A percentile compares a stretch with the other conserved stretches of the same genome.
Evolutionary conservation across 2,888 invertebrate species (phyloP).

Genomic region (Sipunculus nudus): DNA sequence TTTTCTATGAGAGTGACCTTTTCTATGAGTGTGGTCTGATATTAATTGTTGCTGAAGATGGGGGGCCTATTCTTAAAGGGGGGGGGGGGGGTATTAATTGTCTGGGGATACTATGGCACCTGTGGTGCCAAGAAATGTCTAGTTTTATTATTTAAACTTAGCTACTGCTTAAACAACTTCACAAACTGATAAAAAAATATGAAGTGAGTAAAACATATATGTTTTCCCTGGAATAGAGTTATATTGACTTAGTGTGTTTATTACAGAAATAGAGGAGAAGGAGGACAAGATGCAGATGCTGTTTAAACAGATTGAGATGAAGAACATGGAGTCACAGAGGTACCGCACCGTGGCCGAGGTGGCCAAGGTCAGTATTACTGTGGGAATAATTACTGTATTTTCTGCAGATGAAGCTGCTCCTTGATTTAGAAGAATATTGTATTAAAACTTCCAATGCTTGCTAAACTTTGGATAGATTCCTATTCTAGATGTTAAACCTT

Average conservation of each 20-base stretch:
- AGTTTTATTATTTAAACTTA: background rate
- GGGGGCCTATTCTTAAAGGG: no score
- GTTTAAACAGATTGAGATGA: conserved; percentile 56
- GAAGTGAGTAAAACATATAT: no score
- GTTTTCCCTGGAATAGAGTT: no score
- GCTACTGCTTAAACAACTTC: background rate
- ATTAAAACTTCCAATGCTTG: no score
- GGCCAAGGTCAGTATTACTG: conserved; percentile 51
- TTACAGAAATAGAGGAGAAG: conserved; percentile 58
- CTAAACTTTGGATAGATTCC: no score
- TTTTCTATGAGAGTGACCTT: no score
- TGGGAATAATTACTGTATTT: background rate
- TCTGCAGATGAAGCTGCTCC: background rate
- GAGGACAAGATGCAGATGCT: conserved; percentile 59
- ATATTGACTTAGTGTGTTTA: background rate
- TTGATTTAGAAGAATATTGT: background rate
- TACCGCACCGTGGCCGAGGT: conserved; percentile 60
- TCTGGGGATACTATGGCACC: no score
- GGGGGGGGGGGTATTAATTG: no score
- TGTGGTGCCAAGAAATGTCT: background rate
- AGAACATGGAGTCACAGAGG: conserved; percentile 55
- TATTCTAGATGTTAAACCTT: no score
- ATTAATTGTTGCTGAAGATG: no score
- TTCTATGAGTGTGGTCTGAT: no score
- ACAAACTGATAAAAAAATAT: background rate